Percentiles rank a stretch among this genome's conserved stretches.
phyloP scores from a whole-genome alignment of 2,888 invertebrate genomes.

The Microctonus hyperodae region DNA sequence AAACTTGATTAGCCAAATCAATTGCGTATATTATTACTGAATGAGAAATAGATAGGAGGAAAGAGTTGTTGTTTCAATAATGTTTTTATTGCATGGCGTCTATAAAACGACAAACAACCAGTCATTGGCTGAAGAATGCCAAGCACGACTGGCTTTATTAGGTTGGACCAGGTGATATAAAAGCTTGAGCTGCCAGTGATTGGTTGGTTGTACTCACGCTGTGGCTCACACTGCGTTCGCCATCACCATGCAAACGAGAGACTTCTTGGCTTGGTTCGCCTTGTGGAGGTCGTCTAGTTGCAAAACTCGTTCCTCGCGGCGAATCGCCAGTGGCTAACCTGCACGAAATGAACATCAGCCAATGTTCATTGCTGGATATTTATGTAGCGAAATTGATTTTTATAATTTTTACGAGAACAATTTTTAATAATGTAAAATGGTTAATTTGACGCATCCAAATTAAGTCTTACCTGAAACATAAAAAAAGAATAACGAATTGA shows the following conservation, averaged over 20 bases:
- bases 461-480: constrained; percentile 44
- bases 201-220: constrained; percentile 6
- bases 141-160: constrained; percentile 46
- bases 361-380: not conserved
- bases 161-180: constrained; percentile 39
- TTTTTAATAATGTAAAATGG: not conserved
- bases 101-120: constrained; percentile 22
- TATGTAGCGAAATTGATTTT: not conserved
- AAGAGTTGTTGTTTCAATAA: constrained; percentile 31
- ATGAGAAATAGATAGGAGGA: not conserved
- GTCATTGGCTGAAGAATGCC: constrained; percentile 26
- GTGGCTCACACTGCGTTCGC: constrained; percentile 27
- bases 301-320: constrained; percentile 52
- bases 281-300: constrained; percentile 55
- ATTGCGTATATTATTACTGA: constrained; percentile 10
- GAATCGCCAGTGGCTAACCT: constrained; percentile 13
- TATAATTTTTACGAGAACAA: not conserved
- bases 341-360: constrained; percentile 13
- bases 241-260: constrained; percentile 45
- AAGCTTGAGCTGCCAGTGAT: constrained; percentile 18
- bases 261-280: constrained; percentile 38
- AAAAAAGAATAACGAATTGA: constrained; percentile 21
- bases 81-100: constrained; percentile 2
- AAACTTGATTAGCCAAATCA: constrained; percentile 27
- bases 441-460: not conserved